These are phyloP conservation scores for Bombus superbus DNA, from an alignment of 1,140 invertebrate species.

Conservation along the genomic window DNA sequence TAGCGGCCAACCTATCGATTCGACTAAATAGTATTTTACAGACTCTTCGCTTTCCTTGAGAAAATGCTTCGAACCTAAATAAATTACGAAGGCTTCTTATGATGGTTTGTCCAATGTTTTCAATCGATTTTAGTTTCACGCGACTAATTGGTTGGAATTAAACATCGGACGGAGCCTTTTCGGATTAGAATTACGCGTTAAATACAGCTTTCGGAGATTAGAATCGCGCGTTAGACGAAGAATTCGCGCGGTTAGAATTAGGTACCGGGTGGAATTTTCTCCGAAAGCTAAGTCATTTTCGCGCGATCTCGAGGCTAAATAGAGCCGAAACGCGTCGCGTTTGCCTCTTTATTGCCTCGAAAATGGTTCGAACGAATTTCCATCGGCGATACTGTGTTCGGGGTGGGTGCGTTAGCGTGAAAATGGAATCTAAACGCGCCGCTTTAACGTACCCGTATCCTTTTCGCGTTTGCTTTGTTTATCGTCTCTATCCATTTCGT, in stretches of 20 bases:
- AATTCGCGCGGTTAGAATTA: background rate
- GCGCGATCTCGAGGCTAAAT: background rate
- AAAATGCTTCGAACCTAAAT: background rate
- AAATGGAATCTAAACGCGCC: background rate
- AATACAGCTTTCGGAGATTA: background rate
- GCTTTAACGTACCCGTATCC: background rate
- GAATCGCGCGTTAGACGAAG: background rate
- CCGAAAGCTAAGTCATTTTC: background rate
- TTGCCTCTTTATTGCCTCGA: slow-evolving; percentile 6
- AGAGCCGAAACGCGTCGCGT: background rate
- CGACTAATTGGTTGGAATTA: background rate
- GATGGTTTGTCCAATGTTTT: background rate
- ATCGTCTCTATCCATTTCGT: no score
- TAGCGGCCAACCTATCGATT: background rate
- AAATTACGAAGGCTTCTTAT: background rate
- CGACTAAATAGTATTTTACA: background rate
- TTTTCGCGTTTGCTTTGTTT: background rate
- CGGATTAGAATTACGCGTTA: background rate
- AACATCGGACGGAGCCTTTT: background rate
- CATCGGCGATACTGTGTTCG: background rate
- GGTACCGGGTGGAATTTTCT: background rate
- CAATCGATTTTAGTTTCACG: background rate
- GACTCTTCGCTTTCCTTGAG: background rate
- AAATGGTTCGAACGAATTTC: slow-evolving; percentile 7
- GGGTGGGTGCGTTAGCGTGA: background rate